A percentile compares a stretch with the other conserved stretches of the same genome.
phyloP scores from a whole-genome alignment of 2,888 invertebrate genomes.

The Eurois occulta region DNA sequence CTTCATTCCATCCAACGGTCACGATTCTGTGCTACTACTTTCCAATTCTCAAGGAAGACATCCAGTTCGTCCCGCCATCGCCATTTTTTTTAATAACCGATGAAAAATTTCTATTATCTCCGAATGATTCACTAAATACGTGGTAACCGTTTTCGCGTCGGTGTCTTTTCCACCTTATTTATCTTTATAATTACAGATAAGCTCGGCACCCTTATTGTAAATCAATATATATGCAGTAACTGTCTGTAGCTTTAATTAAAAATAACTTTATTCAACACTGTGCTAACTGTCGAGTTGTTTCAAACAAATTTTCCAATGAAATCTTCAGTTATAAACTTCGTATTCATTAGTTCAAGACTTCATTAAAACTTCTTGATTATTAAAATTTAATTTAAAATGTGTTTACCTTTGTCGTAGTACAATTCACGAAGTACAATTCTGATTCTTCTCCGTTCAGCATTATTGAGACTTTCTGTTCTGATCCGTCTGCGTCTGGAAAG shows the following conservation, averaged over 20 bases:
- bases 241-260: neutral
- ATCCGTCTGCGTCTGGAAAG: constrained; percentile 92
- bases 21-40: too few species aligned
- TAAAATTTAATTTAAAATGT: constrained; percentile 25
- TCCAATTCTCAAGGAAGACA: too few species aligned
- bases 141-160: too few species aligned
- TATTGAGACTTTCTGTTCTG: constrained; percentile 97
- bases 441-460: constrained; percentile 98
- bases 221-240: constrained; percentile 13
- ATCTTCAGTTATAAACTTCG: neutral
- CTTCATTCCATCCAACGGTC: too few species aligned
- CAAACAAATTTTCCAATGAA: neutral
- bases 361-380: constrained; percentile 10
- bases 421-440: constrained; percentile 96
- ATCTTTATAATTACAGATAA: neutral
- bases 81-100: too few species aligned
- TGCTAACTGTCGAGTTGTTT: neutral
- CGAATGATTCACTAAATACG: too few species aligned
- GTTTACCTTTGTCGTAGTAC: constrained; percentile 92
- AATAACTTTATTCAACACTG: neutral
- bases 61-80: too few species aligned
- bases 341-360: constrained; percentile 8
- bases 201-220: neutral
- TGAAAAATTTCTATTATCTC: too few species aligned
- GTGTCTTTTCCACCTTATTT: too few species aligned